phyloP scores from a whole-genome alignment of 2,113 vertebrate species.

The Cercopithecus mona region DNA sequence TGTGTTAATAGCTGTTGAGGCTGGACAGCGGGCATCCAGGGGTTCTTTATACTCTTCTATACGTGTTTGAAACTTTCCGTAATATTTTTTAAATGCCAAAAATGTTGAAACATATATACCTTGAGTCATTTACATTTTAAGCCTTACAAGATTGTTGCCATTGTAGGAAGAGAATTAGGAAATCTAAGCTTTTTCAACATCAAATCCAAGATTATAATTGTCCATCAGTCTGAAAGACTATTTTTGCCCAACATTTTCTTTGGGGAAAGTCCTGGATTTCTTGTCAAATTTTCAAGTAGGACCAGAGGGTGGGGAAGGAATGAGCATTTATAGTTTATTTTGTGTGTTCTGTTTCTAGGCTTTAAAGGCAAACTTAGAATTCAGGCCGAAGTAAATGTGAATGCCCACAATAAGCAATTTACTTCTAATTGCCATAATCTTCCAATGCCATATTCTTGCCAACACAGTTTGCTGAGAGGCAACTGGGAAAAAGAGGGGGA shows the following conservation, averaged over 20 bases:
- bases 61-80: background rate
- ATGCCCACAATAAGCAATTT: background rate
- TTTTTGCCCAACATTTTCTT: constrained; percentile 26
- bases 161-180: background rate
- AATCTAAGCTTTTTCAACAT: background rate
- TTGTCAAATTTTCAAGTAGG: constrained; percentile 8
- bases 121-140: constrained; percentile 7
- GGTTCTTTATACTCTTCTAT: background rate
- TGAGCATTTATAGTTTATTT: constrained; percentile 15
- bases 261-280: background rate
- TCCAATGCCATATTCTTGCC: background rate
- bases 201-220: constrained; percentile 25
- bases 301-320: background rate
- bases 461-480: background rate
- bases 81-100: background rate
- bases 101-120: background rate
- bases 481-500: background rate
- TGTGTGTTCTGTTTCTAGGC: background rate
- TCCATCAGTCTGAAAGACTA: background rate
- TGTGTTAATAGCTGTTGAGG: background rate
- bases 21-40: too few relatives aligned
- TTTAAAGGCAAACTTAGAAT: constrained; percentile 18
- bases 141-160: background rate
- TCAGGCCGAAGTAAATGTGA: background rate
- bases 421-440: background rate